phyloP scores from a whole-genome alignment of 2,113 vertebrate species.

The Notarius quadriscutis region DNA sequence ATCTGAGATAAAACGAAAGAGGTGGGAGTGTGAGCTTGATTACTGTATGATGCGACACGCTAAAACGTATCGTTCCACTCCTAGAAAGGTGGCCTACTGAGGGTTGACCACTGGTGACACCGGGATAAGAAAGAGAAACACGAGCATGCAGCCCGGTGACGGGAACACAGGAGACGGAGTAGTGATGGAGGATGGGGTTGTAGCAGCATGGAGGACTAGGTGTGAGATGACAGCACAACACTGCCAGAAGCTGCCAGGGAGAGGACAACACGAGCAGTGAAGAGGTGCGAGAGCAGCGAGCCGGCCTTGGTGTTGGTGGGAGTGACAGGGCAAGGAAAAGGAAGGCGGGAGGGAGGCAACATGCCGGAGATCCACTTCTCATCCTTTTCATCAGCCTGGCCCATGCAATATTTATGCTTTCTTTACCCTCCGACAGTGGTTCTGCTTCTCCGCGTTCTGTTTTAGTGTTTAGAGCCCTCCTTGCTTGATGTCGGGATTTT shows the following conservation, averaged over 20 bases:
- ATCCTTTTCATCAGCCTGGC: constrained; percentile 61
- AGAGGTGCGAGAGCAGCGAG: constrained; percentile 62
- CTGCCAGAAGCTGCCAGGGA: constrained; percentile 74
- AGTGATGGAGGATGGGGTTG: constrained; percentile 44
- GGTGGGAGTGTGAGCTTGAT: background rate
- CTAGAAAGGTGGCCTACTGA: constrained; percentile 35
- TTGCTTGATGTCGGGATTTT: constrained; percentile 57
- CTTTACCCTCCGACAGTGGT: constrained; percentile 68
- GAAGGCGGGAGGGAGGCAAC: constrained; percentile 29
- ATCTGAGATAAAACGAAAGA: background rate
- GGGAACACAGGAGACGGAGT: constrained; percentile 32
- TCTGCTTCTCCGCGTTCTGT: constrained; percentile 62
- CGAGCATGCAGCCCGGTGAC: constrained; percentile 40
- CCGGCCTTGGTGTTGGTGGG: constrained; percentile 41
- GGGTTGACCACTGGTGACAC: constrained; percentile 51
- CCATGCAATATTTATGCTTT: constrained; percentile 62
- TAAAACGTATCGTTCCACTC: constrained; percentile 60
- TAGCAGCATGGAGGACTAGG: constrained; percentile 62
- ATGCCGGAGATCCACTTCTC: constrained; percentile 50
- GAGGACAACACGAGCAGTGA: constrained; percentile 68
- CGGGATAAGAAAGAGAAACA: constrained; percentile 48
- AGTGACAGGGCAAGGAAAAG: constrained; percentile 18
- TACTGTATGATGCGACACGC: background rate
- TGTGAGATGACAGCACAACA: constrained; percentile 76
- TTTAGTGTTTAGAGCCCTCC: constrained; percentile 57